phyloP scores from a whole-genome alignment of 2,888 invertebrate species.

The Proisotoma minuta region DNA sequence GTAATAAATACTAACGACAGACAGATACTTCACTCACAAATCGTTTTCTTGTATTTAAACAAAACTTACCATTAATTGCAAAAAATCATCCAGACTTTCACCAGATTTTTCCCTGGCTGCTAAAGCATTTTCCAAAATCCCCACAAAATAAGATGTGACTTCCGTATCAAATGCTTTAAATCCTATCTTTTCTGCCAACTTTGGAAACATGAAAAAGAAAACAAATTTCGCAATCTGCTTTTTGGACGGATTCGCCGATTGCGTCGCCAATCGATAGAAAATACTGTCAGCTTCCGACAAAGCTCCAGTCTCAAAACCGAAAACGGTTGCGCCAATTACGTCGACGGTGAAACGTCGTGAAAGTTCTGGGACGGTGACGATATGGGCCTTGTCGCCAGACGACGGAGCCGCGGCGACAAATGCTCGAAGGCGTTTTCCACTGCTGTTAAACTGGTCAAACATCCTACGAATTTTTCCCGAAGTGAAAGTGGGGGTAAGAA shows the following conservation, averaged over 20 bases:
- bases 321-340: conserved; percentile 51
- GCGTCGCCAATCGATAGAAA: conserved; percentile 48
- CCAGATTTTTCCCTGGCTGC: conserved; percentile 54
- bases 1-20: too few species aligned
- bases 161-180: conserved; percentile 49
- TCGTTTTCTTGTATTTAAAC: too few species aligned
- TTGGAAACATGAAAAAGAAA: conserved; percentile 50
- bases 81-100: conserved; percentile 47
- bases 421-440: conserved; percentile 21
- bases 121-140: conserved; percentile 54
- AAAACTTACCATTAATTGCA: conserved; percentile 32
- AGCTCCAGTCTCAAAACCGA: conserved; percentile 49
- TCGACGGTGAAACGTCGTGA: conserved; percentile 46
- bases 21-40: too few species aligned
- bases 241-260: background rate
- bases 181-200: conserved; percentile 49
- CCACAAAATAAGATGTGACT: conserved; percentile 54
- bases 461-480: conserved; percentile 32
- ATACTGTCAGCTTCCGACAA: conserved; percentile 49
- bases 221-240: conserved; percentile 48
- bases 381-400: conserved; percentile 4
- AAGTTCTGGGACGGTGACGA: conserved; percentile 32
- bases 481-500: conserved; percentile 40
- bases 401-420: conserved; percentile 28
- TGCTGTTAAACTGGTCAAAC: conserved; percentile 38